phyloP scores from a whole-genome alignment of 1,140 invertebrate genomes.

The Brachionus rotundiformis region DNA sequence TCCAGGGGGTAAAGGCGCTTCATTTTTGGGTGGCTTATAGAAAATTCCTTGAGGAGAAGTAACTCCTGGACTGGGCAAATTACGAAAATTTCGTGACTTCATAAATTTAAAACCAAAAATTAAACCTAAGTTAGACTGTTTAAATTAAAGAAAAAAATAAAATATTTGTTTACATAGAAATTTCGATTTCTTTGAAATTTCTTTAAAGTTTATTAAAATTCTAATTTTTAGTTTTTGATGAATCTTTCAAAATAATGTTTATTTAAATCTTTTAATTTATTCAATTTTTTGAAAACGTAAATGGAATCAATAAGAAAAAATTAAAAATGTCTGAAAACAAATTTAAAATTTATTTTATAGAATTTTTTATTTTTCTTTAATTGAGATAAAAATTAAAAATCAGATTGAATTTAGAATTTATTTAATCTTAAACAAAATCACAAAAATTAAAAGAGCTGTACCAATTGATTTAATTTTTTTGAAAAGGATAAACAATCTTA shows the following conservation, averaged over 20 bases:
- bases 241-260: not conserved
- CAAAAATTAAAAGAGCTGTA: no score
- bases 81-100: constrained; percentile 16
- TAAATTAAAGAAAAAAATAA: not conserved
- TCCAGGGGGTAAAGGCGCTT: constrained; percentile 1
- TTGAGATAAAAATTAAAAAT: no score
- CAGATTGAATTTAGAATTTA: no score
- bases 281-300: not conserved
- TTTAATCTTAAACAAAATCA: no score
- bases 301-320: not conserved
- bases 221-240: not conserved
- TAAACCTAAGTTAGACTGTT: not conserved
- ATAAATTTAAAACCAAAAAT: not conserved
- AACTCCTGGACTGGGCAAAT: not conserved
- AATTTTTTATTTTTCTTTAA: not conserved
- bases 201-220: not conserved
- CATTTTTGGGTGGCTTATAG: constrained; percentile 16
- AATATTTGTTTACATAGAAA: not conserved
- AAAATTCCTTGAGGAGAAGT: constrained; percentile 27
- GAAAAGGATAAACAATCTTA: no score
- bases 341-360: not conserved
- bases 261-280: not conserved
- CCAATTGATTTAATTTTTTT: no score
- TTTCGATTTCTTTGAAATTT: not conserved
- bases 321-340: not conserved